Percentiles rank a stretch among this genome's conserved stretches.
Evolutionary conservation across 2,797 vertebrate genomes (phyloP).

Genomic region (Lophura swinhoii): DNA sequence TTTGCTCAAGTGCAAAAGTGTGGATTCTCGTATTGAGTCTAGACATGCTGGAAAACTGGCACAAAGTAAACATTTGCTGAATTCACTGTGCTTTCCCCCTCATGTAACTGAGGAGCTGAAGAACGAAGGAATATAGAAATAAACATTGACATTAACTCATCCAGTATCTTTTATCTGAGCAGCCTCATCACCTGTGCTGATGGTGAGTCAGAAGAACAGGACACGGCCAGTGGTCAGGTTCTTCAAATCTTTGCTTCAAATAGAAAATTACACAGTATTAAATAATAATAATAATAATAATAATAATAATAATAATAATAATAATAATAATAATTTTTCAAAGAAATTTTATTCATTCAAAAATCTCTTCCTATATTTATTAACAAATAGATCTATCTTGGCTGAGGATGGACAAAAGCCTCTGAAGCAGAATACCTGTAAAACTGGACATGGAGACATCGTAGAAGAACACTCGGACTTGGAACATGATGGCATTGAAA

Average conservation of each 20-base stretch:
- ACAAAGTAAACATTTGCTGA: neutral
- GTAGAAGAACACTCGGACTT: neutral
- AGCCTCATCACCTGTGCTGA: neutral
- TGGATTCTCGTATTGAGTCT: neutral
- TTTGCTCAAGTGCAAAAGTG: neutral
- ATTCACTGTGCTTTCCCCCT: neutral
- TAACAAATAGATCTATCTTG: neutral
- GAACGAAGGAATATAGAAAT: neutral
- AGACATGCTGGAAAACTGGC: neutral
- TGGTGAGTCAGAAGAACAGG: neutral
- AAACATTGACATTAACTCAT: neutral
- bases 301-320: neutral
- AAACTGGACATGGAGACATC: neutral
- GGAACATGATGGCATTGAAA: constrained; percentile 21
- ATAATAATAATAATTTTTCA: neutral
- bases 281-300: neutral
- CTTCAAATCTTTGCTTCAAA: neutral
- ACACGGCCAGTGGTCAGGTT: neutral
- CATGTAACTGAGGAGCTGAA: neutral
- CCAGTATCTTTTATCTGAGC: neutral
- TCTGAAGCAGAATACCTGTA: neutral
- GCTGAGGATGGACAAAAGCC: neutral
- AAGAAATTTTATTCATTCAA: neutral
- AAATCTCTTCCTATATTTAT: neutral
- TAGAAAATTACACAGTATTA: neutral